Conservation (phyloP, 2,888 invertebrate genomes). For the Stegana nigrithorax region DNA sequence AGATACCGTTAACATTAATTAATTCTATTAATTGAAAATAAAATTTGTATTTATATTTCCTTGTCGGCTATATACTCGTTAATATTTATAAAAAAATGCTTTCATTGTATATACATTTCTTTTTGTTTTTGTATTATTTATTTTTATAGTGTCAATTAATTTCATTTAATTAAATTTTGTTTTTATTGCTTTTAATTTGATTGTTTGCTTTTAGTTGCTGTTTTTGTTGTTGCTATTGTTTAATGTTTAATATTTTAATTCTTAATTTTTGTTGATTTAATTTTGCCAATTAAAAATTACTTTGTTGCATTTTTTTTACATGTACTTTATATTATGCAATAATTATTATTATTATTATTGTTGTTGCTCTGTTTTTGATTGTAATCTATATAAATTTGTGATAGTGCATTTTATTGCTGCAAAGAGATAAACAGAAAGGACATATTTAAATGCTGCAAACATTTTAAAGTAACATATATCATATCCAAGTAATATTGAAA, state of each 20-base stretch:
- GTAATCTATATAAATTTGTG: not conserved
- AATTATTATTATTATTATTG: not conserved
- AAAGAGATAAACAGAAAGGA: constrained; percentile 14
- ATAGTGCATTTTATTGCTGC: constrained; percentile 20
- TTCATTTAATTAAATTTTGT: not conserved
- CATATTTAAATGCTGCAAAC: not conserved
- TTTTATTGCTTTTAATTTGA: not conserved
- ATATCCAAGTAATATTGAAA: too few species aligned
- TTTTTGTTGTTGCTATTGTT: not conserved
- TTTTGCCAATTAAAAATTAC: too few species aligned
- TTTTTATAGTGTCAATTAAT: constrained; percentile 8
- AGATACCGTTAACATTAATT: too few species aligned
- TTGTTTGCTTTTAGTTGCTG: not conserved
- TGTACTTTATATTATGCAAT: not conserved
- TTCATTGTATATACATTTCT: not conserved
- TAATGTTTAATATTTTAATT: not conserved
- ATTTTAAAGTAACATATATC: not conserved
- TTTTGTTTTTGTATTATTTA: not conserved
- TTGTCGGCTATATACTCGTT: not conserved
- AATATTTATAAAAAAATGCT: not conserved
- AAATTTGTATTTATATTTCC: constrained; percentile 3
- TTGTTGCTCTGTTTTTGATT: not conserved
- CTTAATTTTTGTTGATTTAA: not conserved
- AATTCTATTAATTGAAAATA: too few species aligned
- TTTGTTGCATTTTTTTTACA: not conserved